Base-by-base conservation (phyloP, 2,888 invertebrate species). In the Pandemis cinnamomeana region DNA sequence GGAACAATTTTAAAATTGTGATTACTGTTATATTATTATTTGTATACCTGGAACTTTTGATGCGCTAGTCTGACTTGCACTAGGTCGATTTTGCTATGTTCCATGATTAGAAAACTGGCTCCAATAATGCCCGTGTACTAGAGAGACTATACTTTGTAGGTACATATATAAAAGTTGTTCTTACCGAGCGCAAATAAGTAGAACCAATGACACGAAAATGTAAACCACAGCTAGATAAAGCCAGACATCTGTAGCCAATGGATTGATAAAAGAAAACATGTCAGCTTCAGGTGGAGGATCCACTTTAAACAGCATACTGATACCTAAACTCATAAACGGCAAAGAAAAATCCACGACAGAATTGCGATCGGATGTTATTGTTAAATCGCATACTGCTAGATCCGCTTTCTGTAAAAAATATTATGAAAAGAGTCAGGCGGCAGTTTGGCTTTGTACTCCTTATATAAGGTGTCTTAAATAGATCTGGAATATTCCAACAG, bases 291-390 rank as follows among this genome's bases (percentile, higher is more conserved):
- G 95, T 68, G 96, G 96, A 51, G 95, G 95, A 5, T 97, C 96
- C 82, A 97, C 97, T 81, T 96, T 96, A 90, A 96, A 97, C 77
- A 98, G 88, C 88, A 99, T 98, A 81, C 98, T 97, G 77, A 98
- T 98, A 58, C 98, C 98, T 78, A 99, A 92, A 78, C 97, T 97
- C 98, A 99, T 99, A 88, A 99, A 99, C 0, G 99, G 99, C 91
- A 97, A 97, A 0, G 98, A 98, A 89, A 99, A 99, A 86, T 99
- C 98, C 0, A 98, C 98, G 11, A 96, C 97, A 72, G 96, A 95
- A 78, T 98, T 96, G 62, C 99, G 95, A 67, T 97, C 96, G 82
- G 97, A 97, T 4, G 98, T 99, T 70, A 99, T 99, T 3, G 99
- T 99, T 78, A 99, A 91, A 85, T 97, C 98, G 72, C 91, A 91